Evolutionary conservation across 2,797 vertebrate genomes (phyloP), one percentile per base, ranked within the genome.

Genomic region (Salarias fasciatus): DNA sequence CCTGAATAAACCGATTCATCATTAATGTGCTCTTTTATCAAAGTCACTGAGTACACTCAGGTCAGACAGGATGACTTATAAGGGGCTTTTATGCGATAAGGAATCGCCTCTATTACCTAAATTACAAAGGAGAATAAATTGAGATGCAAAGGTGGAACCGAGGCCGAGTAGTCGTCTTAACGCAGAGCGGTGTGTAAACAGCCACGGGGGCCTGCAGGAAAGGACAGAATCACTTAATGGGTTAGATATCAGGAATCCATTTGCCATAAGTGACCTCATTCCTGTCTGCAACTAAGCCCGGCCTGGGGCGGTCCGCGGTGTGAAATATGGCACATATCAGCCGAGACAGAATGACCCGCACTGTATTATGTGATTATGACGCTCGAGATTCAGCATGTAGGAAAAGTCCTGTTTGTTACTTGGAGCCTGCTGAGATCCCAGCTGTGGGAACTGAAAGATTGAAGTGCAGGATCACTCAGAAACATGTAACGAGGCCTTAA

Each of bases 221-320:
- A 44, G 59, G 55, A 54, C 59, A 8, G 60, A 70, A 74, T 70
- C 68, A 80, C 48, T 69, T 67, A 65, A 79, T 75, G 68, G 78
- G 38, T 73, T 77, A 64, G 66, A 80, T 88, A 85, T 88, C 84
- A 86, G 77, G 60, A 82, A 72, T 86, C 83, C 76, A 79, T 87
- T 86, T 79, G 53, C 81, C 49, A 58, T 82, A 80, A 85, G 78
- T 87, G 87, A 90, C 84, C 84, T 83, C 82, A 88, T 86, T 79
- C 79, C 76, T 76, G 61, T 59, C 46, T 74, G 72, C 69, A 77
- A 63, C 72, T 76, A 80, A 89, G 67, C 75, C 66, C 12, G 40
- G 62, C 81, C 78, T 40, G 7, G 5, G 80, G 77, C 69, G 8
- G 49, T 35, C 43, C 0, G 1, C 63, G 15, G 72, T 53, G 72